These are phyloP conservation scores for Phoxinus dragarum DNA, from an alignment of 2,797 vertebrate species.

Conservation along the genomic window DNA sequence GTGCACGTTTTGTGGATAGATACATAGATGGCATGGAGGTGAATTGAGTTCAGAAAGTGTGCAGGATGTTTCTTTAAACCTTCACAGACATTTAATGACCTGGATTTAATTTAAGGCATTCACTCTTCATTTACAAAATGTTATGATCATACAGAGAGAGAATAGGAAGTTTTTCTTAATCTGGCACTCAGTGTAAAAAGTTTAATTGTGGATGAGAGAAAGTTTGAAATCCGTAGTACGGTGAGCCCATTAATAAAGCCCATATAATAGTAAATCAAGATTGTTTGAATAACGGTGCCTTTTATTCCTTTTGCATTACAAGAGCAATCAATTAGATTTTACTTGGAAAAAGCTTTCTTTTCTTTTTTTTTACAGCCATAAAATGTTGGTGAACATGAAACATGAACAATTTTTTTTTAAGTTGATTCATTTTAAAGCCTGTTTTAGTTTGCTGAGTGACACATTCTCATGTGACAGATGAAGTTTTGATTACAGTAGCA, in stretches of 20 bases:
- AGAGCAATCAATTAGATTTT: too few relatives aligned
- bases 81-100: background rate
- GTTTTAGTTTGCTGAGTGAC: slow-evolving; percentile 30
- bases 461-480: slow-evolving; percentile 20
- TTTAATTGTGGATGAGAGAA: background rate
- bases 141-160: background rate
- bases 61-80: background rate
- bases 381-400: too few relatives aligned
- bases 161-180: background rate
- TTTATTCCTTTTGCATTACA: background rate
- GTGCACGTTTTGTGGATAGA: background rate
- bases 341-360: background rate
- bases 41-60: background rate
- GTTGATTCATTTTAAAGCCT: background rate
- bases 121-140: too few relatives aligned
- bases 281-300: background rate
- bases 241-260: background rate
- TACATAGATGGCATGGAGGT: background rate
- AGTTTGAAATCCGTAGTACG: too few relatives aligned
- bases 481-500: slow-evolving; percentile 20
- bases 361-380: background rate
- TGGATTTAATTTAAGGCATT: background rate
- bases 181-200: background rate
- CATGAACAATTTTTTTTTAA: too few relatives aligned
- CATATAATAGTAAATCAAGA: background rate